phyloP scores from a whole-genome alignment of 2,888 invertebrate species.

The Diachrysia chrysitis region DNA sequence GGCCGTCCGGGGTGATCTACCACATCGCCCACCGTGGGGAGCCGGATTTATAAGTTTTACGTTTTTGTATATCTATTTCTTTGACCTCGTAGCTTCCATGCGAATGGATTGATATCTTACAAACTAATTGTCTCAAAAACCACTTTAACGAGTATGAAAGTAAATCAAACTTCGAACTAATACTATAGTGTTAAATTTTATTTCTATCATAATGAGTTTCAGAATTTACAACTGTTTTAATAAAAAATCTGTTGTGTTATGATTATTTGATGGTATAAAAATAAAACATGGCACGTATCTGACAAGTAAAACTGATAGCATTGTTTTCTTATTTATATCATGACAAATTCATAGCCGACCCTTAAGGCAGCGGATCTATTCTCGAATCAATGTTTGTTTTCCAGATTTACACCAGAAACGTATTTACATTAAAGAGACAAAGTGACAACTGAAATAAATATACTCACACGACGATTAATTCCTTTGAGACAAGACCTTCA shows the following conservation, averaged over 20 bases:
- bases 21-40: too few species aligned
- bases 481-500: slow-evolving; percentile 44
- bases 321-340: not conserved
- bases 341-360: not conserved
- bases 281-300: too few species aligned
- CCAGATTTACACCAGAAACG: slow-evolving; percentile 26
- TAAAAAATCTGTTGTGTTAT: not conserved
- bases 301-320: not conserved
- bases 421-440: slow-evolving; percentile 27
- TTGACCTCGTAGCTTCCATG: too few species aligned
- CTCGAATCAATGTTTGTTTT: slow-evolving; percentile 21
- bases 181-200: not conserved
- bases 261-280: too few species aligned
- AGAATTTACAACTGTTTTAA: not conserved
- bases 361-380: not conserved
- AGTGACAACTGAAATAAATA: slow-evolving; percentile 38
- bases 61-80: too few species aligned
- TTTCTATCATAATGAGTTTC: not conserved
- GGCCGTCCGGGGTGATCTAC: too few species aligned
- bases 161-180: not conserved
- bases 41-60: not conserved
- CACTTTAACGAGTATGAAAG: not conserved
- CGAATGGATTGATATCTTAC: not conserved
- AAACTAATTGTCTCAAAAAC: not conserved
- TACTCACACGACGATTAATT: slow-evolving; percentile 41